Evolutionary conservation across 1,140 invertebrate species (phyloP).

Genomic region (Bombus waltoni): DNA sequence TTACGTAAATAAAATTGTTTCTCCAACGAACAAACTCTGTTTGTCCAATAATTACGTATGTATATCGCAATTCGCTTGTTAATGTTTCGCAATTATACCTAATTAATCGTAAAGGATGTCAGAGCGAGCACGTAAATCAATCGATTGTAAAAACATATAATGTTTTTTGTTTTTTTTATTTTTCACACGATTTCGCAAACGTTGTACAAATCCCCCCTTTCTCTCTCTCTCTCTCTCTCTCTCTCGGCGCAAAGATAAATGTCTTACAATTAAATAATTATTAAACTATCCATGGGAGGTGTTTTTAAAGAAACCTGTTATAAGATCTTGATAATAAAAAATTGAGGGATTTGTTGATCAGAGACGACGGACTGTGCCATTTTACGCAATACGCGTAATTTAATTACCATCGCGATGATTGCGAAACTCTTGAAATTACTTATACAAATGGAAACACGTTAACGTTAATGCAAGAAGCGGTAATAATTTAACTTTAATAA

Average conservation of each 20-base stretch:
- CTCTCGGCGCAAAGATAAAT: constrained; percentile 20
- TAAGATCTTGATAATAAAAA: background rate
- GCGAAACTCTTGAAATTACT: background rate
- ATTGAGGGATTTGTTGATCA: constrained; percentile 11
- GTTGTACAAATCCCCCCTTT: background rate
- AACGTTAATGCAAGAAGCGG: background rate
- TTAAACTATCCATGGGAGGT: background rate
- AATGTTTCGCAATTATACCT: background rate
- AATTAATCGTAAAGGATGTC: no score
- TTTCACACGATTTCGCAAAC: constrained; percentile 26
- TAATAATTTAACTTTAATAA: background rate
- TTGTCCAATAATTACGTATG: background rate
- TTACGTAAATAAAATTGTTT: background rate
- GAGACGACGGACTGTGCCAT: background rate
- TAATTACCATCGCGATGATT: background rate
- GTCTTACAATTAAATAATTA: constrained; percentile 18
- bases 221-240: no score
- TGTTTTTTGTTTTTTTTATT: background rate
- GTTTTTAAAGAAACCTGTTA: constrained; percentile 1
- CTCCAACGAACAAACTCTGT: background rate
- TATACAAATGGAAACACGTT: background rate
- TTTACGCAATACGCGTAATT: background rate
- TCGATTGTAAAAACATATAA: no score
- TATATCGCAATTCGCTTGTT: background rate
- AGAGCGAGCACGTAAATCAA: background rate